These are phyloP conservation scores for Gallinago undulata DNA, from an alignment of 2,113 vertebrate species.

Conservation along the genomic window DNA sequence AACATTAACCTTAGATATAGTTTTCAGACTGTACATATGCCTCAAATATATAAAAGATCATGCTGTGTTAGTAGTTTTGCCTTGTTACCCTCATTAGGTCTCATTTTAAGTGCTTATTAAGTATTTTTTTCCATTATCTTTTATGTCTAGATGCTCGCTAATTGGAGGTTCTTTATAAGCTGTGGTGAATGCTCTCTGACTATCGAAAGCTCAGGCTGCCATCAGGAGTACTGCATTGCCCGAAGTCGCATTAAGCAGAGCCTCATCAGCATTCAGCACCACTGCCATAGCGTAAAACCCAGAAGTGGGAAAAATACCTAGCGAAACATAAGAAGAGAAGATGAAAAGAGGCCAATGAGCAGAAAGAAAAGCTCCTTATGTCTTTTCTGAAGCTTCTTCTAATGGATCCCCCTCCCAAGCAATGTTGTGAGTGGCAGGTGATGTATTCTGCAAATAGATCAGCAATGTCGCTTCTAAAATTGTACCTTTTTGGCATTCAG, in stretches of 20 bases:
- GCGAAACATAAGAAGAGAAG: slow-evolving; percentile 34
- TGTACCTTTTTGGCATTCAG: slow-evolving; percentile 24
- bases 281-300: not conserved
- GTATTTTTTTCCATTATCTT: not conserved
- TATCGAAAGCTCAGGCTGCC: slow-evolving; percentile 31
- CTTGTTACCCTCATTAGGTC: not conserved
- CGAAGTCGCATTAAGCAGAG: not conserved
- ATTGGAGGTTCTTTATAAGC: not conserved
- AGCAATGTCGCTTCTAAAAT: slow-evolving; percentile 55
- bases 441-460: slow-evolving; percentile 64
- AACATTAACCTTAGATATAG: not conserved
- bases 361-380: slow-evolving; percentile 24
- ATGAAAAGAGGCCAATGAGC: slow-evolving; percentile 45
- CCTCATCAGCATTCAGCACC: slow-evolving; percentile 49
- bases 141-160: not conserved
- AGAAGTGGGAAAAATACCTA: slow-evolving; percentile 18
- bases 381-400: slow-evolving; percentile 24
- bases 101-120: not conserved
- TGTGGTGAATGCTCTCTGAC: not conserved
- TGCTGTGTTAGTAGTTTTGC: not conserved
- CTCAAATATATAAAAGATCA: not conserved
- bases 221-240: slow-evolving; percentile 5
- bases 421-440: not conserved
- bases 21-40: not conserved
- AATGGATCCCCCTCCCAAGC: slow-evolving; percentile 36